Base-by-base conservation (phyloP, 2,113 vertebrate species). In the Hippocampus mohnikei region DNA sequence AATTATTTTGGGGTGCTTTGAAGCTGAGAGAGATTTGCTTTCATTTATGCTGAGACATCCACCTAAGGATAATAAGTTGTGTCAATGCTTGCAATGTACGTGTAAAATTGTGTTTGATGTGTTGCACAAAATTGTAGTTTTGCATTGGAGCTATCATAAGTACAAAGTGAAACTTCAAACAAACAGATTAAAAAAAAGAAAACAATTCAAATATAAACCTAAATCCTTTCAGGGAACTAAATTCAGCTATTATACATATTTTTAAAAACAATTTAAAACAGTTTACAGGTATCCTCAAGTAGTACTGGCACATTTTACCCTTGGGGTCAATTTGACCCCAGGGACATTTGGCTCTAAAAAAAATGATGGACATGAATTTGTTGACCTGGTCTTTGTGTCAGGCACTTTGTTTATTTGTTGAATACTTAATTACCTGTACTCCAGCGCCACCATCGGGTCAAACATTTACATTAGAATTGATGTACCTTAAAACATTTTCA, bases 1-100 rank as follows among this genome's bases (percentile, higher is more conserved):
- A 80, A 69, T 78, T 78, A 83, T 81, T 80, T 80, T 81, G 81
- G 81, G 76, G 69, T 52, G 77, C 82, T 90, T 90, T 90, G 88
- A 88, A 90, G 88, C 86, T 70, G 44, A 66, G 64, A 59, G 46
- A 41, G 52, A 87, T 88, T 27, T 27, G 23, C 76, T 89, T 89
- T 88, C 85, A 90, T 90, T 88, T 78, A 89, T 90, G 73, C 8
- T 74, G 69, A 84, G 87, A 85, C 76, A 81, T 88, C 77, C 80
- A 80, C 78, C 65, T 61, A 81, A 87, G 84, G 85, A 87, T 78
- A 90, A 87, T 87, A 87, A 76, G 83, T 63, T 53, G 67, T 77
- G 74, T 70, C 79, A 67, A 66, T 66, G 69, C 80, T 2, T 70
- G 78, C 78, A 74, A 53, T 73, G 69, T n/a, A 65, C 58, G 71